Base-by-base conservation (phyloP, 2,113 vertebrate genomes). In the Catharus fuscescens region DNA sequence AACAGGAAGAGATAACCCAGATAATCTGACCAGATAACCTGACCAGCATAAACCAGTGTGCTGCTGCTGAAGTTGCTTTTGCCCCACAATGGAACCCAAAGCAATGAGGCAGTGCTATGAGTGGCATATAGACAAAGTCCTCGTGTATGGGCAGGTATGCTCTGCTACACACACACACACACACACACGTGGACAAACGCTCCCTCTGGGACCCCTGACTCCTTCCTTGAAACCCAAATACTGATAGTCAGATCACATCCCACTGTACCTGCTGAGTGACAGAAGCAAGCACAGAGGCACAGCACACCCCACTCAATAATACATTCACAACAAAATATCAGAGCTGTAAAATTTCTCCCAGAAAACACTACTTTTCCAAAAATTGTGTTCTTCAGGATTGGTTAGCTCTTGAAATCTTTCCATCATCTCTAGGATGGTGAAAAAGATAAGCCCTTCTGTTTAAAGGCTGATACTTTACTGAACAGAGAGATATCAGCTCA, bases 131-230 rank as follows among this genome's bases (percentile, higher is more conserved):
- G 60, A 52, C 31, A 34, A 65, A 73, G 44, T 19, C n/a, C 38
- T 10, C 1, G 0, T 0, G 0, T 13, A 17, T 2, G 0, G 47
- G 50, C 31, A 67, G 18, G 7, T 25, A 44, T 5, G 7, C 25
- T 59, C 34, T 36, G 44, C 42, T 26, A 36, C 2, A 2, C 15
- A 28, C 18, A 14, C 38, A 38, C 38, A 38, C 34, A 36, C 34
- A 36, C 38, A 38, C 38, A 38, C 38, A 38, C 38, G 11, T 9
- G 65, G 21, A 19, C 42, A 54, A 65, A 65, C 14, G 2, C 12
- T 56, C 13, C 13, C 25, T 38, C 38, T 29, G 29, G 73, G 5
- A 90, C 7, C 29, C 12, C 10, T 9, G 18, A 67, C 6, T 67
- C 16, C 6, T 36, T 59, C 34, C 61, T 38, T 60, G 38, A 59